A percentile compares a stretch with the other conserved stretches of the same genome.
Evolutionary conservation across 92 coral and sea anemone genomes (phyloP).

Genomic region (Anthopleura xanthogrammica): DNA sequence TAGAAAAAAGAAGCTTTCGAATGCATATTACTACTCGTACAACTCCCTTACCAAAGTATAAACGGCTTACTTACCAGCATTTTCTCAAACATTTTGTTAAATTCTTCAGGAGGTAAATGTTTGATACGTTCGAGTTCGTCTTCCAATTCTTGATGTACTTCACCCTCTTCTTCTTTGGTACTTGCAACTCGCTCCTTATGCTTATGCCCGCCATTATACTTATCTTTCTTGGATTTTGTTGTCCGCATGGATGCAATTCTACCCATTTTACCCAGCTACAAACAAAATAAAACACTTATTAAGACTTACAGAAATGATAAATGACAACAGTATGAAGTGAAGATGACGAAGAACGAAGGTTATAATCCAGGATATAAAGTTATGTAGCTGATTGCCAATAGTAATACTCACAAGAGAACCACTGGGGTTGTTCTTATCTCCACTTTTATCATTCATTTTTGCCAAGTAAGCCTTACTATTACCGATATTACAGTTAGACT

Average conservation of each 20-base stretch:
- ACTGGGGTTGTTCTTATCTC: slow-evolving; percentile 21
- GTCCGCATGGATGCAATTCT: slow-evolving; percentile 79
- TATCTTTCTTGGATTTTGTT: slow-evolving; percentile 53
- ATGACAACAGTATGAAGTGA: neutral
- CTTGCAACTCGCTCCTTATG: slow-evolving; percentile 64
- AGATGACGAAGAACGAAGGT: neutral
- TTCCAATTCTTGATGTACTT: slow-evolving; percentile 51
- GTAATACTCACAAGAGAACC: slow-evolving; percentile 39
- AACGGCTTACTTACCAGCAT: slow-evolving; percentile 68
- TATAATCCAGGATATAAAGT: neutral
- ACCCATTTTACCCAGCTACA: slow-evolving; percentile 64
- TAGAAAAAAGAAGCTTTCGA: too few relatives aligned
- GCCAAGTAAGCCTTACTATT: neutral
- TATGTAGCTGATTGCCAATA: neutral
- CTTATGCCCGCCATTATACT: slow-evolving; percentile 58
- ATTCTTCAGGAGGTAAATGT: slow-evolving; percentile 61
- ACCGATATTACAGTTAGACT: neutral
- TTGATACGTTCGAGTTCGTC: slow-evolving; percentile 59
- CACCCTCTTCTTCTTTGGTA: slow-evolving; percentile 59
- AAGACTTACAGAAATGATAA: neutral
- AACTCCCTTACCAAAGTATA: neutral
- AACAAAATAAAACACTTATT: neutral
- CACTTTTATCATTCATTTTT: slow-evolving; percentile 39
- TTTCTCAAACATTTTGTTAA: slow-evolving; percentile 75
- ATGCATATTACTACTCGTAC: too few relatives aligned